Percentiles rank a stretch among this genome's conserved stretches.
These are phyloP conservation scores for Ellobium chinense DNA, from an alignment of 2,888 invertebrate genomes.

Conservation along the genomic window DNA sequence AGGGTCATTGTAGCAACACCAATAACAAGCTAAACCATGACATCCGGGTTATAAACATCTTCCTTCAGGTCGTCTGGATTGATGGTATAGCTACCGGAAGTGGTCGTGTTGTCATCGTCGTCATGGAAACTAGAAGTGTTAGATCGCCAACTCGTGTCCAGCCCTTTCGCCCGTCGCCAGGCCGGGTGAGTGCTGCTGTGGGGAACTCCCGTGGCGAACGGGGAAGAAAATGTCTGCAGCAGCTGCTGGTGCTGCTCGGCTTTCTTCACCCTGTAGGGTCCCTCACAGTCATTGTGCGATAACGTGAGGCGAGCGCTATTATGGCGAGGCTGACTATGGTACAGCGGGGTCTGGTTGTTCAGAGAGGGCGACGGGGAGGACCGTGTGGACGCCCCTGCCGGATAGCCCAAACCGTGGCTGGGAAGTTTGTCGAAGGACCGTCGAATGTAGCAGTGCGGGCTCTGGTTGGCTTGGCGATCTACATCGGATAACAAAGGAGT, in stretches of 20 bases:
- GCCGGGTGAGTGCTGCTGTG: slow-evolving; percentile 40
- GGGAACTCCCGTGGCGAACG: slow-evolving; percentile 20
- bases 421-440: slow-evolving; percentile 48
- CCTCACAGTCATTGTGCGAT: slow-evolving; percentile 28
- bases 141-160: slow-evolving; percentile 49
- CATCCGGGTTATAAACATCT: slow-evolving; percentile 47
- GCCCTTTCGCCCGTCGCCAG: slow-evolving; percentile 46
- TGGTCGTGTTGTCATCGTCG: slow-evolving; percentile 48
- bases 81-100: slow-evolving; percentile 52
- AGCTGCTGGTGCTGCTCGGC: slow-evolving; percentile 36
- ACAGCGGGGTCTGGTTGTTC: neutral
- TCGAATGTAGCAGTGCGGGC: slow-evolving; percentile 41
- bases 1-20: neutral
- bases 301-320: slow-evolving; percentile 20
- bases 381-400: slow-evolving; percentile 38
- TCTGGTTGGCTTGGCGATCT: neutral
- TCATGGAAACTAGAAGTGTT: slow-evolving; percentile 18
- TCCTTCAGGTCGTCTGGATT: slow-evolving; percentile 45
- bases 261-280: slow-evolving; percentile 28
- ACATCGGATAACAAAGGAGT: slow-evolving; percentile 31
- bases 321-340: slow-evolving; percentile 34
- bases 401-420: slow-evolving; percentile 43
- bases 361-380: slow-evolving; percentile 31
- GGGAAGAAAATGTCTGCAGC: slow-evolving; percentile 44
- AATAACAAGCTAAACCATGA: slow-evolving; percentile 44